Evolutionary conservation across 2,113 vertebrate genomes (phyloP).

Genomic region (Apistogramma diplotaenia): DNA sequence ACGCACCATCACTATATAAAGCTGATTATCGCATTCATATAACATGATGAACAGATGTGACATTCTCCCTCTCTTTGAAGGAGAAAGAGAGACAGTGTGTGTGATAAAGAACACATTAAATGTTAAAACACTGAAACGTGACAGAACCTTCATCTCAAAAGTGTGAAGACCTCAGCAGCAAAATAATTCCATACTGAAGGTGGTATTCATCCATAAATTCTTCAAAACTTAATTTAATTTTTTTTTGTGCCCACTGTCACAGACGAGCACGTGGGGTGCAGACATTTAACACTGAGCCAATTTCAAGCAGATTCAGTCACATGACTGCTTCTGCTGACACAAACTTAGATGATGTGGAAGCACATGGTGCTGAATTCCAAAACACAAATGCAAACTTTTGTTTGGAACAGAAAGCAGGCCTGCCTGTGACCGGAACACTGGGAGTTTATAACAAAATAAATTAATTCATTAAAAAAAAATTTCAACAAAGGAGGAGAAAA

Average conservation of each 20-base stretch:
- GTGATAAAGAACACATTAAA: neutral
- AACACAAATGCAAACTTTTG: neutral
- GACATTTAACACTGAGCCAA: neutral
- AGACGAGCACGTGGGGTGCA: neutral
- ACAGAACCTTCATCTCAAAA: neutral
- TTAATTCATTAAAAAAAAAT: too few species aligned
- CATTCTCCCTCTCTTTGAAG: neutral
- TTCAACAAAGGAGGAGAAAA: neutral
- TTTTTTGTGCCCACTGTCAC: neutral
- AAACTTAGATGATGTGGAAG: constrained; percentile 31
- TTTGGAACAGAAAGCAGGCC: constrained; percentile 30
- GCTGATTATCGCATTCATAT: constrained; percentile 28
- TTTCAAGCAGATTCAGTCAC: neutral
- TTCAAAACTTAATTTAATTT: neutral
- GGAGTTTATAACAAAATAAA: constrained; percentile 72
- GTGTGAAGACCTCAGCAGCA: constrained; percentile 18
- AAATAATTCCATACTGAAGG: neutral
- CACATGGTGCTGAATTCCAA: neutral
- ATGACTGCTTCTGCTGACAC: constrained; percentile 8
- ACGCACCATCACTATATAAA: constrained; percentile 35
- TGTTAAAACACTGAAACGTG: constrained; percentile 26
- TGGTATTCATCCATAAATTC: neutral
- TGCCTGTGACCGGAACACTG: constrained; percentile 30
- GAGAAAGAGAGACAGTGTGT: neutral
- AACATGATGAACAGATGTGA: constrained; percentile 1